A percentile compares a stretch with the other conserved stretches of the same genome.
Conservation (phyloP, 2,113 vertebrate genomes). For the Sinosuthora webbiana region DNA sequence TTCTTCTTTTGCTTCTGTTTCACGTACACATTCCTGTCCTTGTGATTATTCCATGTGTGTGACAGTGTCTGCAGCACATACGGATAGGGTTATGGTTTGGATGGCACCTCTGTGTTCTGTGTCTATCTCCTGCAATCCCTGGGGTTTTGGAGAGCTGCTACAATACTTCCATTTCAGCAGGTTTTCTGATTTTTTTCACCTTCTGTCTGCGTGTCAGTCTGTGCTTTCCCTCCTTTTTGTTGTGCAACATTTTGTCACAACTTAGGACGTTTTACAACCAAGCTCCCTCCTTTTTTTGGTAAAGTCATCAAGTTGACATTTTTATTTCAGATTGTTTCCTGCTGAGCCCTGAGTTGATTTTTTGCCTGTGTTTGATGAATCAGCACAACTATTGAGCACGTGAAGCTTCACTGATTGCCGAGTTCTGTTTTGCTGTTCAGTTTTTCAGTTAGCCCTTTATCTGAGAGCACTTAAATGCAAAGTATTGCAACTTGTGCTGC, state of each 20-base stretch:
- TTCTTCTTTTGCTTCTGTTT: not conserved
- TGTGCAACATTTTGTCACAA: not conserved
- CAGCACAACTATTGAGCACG: not conserved
- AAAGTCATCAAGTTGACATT: not conserved
- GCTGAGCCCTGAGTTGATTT: not conserved
- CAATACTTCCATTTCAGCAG: not conserved
- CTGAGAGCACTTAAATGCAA: not conserved
- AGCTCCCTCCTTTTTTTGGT: not conserved
- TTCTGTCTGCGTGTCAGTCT: rapidly evolving
- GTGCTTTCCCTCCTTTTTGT: not conserved
- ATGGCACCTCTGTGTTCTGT: not conserved
- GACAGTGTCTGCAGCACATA: not conserved
- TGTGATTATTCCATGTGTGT: not conserved
- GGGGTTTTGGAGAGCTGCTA: not conserved
- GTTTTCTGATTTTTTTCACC: not conserved
- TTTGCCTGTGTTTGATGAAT: not conserved
- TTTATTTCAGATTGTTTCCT: not conserved
- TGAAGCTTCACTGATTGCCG: not conserved
- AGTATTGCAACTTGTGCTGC: not conserved
- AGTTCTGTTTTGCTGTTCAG: not conserved
- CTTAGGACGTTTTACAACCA: not conserved
- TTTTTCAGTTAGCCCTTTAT: not conserved
- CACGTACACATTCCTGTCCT: rapidly evolving
- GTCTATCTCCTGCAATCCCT: not conserved
- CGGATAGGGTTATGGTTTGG: not conserved